Conservation (phyloP, 2,113 vertebrate genomes). For the Halichoeres trimaculatus region DNA sequence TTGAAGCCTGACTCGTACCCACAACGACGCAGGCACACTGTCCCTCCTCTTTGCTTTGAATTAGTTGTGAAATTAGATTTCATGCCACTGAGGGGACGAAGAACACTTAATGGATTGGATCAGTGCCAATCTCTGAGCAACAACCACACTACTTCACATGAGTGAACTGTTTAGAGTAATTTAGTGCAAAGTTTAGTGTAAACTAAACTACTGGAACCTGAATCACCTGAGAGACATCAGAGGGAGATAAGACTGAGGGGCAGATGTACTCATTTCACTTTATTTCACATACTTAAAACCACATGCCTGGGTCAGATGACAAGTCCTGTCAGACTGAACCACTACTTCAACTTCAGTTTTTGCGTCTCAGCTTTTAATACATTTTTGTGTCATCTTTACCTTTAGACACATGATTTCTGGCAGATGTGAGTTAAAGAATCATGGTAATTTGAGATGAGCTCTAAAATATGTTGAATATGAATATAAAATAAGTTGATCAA, state of each 20-base stretch:
- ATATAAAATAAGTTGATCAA: no score
- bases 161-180: neutral
- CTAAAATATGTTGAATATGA: no score
- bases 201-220: neutral
- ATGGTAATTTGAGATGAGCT: no score
- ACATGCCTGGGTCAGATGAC: no score
- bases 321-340: no score
- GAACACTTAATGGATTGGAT: slow-evolving; percentile 21
- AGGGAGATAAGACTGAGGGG: neutral
- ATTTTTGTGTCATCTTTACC: no score
- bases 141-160: neutral
- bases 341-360: no score
- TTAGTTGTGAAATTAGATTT: slow-evolving; percentile 28
- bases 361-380: no score
- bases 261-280: no score
- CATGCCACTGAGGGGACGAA: neutral
- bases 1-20: neutral
- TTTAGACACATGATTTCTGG: no score
- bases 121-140: neutral
- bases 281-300: no score
- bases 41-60: slow-evolving; percentile 4
- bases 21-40: neutral
- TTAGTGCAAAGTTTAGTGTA: neutral
- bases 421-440: no score
- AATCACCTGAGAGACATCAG: neutral